These are phyloP conservation scores for Frankliniella intonsa DNA, from an alignment of 2,888 invertebrate genomes.

Conservation along the genomic window DNA sequence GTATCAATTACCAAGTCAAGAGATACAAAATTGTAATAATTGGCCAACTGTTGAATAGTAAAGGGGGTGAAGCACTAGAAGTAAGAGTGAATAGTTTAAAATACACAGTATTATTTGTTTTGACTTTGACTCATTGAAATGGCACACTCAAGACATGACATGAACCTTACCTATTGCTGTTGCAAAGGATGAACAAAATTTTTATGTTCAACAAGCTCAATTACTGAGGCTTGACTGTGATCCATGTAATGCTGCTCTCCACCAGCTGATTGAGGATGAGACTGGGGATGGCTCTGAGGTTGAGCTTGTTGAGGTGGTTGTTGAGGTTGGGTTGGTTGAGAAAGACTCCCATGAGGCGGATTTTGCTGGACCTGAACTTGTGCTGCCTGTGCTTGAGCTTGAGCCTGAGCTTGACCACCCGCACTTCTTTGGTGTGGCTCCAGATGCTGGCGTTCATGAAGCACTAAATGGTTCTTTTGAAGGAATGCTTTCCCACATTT, in stretches of 20 bases:
- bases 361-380: conserved; percentile 41
- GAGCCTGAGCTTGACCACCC: conserved; percentile 39
- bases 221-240: conserved; percentile 28
- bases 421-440: conserved; percentile 54
- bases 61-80: not conserved
- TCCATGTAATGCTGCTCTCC: conserved; percentile 35
- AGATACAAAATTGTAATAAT: not conserved
- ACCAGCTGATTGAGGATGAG: conserved; percentile 34
- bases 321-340: conserved; percentile 40
- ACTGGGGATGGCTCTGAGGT: conserved; percentile 35
- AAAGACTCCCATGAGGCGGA: conserved; percentile 39
- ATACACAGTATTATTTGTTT: conserved; percentile 15
- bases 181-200: not conserved
- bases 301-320: conserved; percentile 29
- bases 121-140: conserved; percentile 22
- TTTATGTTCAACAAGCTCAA: conserved; percentile 13
- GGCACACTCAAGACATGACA: conserved; percentile 16
- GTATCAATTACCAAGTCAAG: not conserved
- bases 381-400: conserved; percentile 43
- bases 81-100: not conserved
- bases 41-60: not conserved
- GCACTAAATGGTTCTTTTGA: conserved; percentile 76
- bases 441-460: conserved; percentile 78
- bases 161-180: conserved; percentile 6
- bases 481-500: conserved; percentile 81